Evolutionary conservation across 2,888 invertebrate species (phyloP).

Genomic region (Dynastes hyllus): DNA sequence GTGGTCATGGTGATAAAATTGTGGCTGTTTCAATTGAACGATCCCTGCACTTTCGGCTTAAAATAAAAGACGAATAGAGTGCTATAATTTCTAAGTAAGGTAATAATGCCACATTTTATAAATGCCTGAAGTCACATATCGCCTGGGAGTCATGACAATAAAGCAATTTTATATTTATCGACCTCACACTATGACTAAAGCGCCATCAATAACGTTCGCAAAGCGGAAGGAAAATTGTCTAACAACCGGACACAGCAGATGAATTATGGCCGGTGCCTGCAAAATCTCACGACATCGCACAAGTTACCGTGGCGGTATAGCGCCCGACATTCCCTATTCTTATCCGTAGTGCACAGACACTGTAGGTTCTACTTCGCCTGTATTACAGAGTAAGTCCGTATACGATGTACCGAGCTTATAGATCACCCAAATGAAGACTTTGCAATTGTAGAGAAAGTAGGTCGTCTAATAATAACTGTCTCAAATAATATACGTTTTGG

Average conservation of each 20-base stretch:
- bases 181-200: not conserved
- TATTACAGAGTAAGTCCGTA: constrained; percentile 7
- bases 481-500: not conserved
- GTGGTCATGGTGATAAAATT: too few relatives aligned
- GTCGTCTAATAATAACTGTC: constrained; percentile 24
- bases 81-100: too few relatives aligned
- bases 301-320: constrained; percentile 3
- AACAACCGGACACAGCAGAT: constrained; percentile 32
- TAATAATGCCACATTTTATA: too few relatives aligned
- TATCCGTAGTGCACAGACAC: constrained; percentile 3
- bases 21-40: too few relatives aligned
- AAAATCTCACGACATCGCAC: constrained; percentile 28
- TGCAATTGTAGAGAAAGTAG: not conserved
- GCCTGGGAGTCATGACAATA: not conserved
- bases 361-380: constrained; percentile 1
- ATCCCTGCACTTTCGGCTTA: too few relatives aligned
- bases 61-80: too few relatives aligned
- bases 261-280: constrained; percentile 28
- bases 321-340: constrained; percentile 3
- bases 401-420: constrained; percentile 11
- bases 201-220: constrained; percentile 26
- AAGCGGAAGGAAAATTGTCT: constrained; percentile 33
- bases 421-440: constrained; percentile 15
- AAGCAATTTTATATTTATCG: constrained; percentile 15
- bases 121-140: not conserved